These are phyloP conservation scores for Eupeodes latifasciatus DNA, from an alignment of 2,888 invertebrate genomes.

Conservation along the genomic window DNA sequence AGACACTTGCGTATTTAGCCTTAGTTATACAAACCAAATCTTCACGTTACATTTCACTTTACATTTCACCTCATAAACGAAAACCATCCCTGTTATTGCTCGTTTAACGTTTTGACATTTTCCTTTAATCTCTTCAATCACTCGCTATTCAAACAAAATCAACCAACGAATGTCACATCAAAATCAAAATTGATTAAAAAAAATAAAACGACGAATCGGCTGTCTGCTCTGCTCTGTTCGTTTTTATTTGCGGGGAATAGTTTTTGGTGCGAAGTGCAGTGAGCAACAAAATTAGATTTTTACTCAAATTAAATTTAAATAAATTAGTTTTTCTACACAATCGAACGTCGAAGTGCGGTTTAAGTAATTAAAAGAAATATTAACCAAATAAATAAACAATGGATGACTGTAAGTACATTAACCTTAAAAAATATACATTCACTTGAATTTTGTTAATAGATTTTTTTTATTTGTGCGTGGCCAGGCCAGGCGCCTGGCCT, in stretches of 20 bases:
- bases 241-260: slow-evolving; percentile 51
- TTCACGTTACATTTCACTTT: neutral
- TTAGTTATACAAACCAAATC: too few relatives aligned
- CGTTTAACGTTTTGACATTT: slow-evolving; percentile 50
- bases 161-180: slow-evolving; percentile 37
- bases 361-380: slow-evolving; percentile 1
- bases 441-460: slow-evolving; percentile 8
- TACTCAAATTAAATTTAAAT: slow-evolving; percentile 26
- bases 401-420: slow-evolving; percentile 66
- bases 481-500: neutral
- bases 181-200: slow-evolving; percentile 28
- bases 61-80: neutral
- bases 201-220: slow-evolving; percentile 50
- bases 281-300: slow-evolving; percentile 51
- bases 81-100: slow-evolving; percentile 38
- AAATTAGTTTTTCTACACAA: slow-evolving; percentile 50
- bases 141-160: slow-evolving; percentile 52
- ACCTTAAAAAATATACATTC: neutral
- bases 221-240: slow-evolving; percentile 10
- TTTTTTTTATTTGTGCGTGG: slow-evolving; percentile 18
- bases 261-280: slow-evolving; percentile 66
- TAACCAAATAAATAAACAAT: slow-evolving; percentile 48
- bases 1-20: too few relatives aligned
- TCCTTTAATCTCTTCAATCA: slow-evolving; percentile 46
- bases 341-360: slow-evolving; percentile 21